A percentile compares a stretch with the other conserved stretches of the same genome.
These are phyloP conservation scores for Natator depressus DNA, from an alignment of 2,113 vertebrate genomes.

Conservation along the genomic window DNA sequence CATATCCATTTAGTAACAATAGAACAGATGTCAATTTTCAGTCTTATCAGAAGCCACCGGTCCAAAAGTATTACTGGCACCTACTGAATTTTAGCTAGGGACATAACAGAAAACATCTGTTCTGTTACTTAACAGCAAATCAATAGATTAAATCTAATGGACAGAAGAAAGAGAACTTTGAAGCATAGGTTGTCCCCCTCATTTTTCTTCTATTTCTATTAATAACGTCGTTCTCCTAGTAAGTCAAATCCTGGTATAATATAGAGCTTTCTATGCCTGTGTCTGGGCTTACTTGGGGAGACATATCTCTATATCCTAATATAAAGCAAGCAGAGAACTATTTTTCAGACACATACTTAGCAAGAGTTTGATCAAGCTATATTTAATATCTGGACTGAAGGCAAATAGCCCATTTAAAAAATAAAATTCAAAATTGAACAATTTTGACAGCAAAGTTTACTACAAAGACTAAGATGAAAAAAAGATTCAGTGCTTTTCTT, in stretches of 20 bases:
- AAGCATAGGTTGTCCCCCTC: constrained; percentile 64
- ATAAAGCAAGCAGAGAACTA: constrained; percentile 48
- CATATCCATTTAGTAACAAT: constrained; percentile 66
- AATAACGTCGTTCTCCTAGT: constrained; percentile 67
- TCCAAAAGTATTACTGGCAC: constrained; percentile 75
- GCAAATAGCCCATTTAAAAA: neutral
- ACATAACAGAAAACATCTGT: constrained; percentile 80
- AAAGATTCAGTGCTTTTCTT: neutral
- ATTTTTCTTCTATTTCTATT: constrained; percentile 67
- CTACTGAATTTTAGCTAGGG: constrained; percentile 79
- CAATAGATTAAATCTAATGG: constrained; percentile 82
- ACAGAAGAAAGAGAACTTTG: too few species aligned
- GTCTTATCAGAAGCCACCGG: constrained; percentile 80
- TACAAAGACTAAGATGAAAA: neutral
- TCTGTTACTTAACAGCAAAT: constrained; percentile 78
- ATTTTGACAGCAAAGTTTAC: neutral
- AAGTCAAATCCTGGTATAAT: constrained; percentile 68
- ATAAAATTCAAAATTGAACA: neutral
- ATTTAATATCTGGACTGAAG: constrained; percentile 39
- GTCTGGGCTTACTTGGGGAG: constrained; percentile 55
- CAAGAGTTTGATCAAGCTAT: constrained; percentile 11
- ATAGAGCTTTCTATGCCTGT: constrained; percentile 58
- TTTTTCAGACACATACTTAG: constrained; percentile 31
- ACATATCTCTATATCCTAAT: neutral
- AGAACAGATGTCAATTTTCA: constrained; percentile 71